Base-by-base conservation (phyloP, 2,888 invertebrate species). In the Cerastoderma edule region DNA sequence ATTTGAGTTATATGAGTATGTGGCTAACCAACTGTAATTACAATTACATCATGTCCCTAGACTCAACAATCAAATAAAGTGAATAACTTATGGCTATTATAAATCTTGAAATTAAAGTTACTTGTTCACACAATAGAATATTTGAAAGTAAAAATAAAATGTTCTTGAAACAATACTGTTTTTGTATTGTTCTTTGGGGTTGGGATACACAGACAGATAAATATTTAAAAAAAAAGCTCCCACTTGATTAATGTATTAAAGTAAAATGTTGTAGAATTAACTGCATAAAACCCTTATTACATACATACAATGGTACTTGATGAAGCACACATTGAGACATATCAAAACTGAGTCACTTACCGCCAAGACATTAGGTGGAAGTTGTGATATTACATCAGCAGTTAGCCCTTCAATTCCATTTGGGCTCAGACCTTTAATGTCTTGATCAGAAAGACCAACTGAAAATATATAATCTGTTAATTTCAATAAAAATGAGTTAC, bases 391-490 rank as follows among this genome's bases (percentile, higher is more conserved):
- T 19, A 74, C 78, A 16, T 64, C 65, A n/a, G 56, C 30, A 46
- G 39, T 54, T 16, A 78, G 28, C 8, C 78, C 74, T 66, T 78
- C 74, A 50, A 78, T 2, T 24, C 74, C 74, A 64, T 24, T 46
- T 33, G 48, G 32, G 22, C 39, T 68, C 1, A 76, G 67, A 27
- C 16, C 27, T 22, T 46, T 44, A 16, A 76, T 72, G 27, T 76
- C 76, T 22, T 44, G 24, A 65, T 53, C 46, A 33, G 56, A 32
- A 16, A 76, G 54, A n/a, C 76, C 72, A 65, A 57, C 72, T 76
- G 66, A 10, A 72, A 60, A 2, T 4, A 13, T 5, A 19, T 1
- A 3, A 13, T 30, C 16, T 3, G 4, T 28, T 2, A 16, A 13
- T 2, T 2, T 53, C 16, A 16, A 53, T 8, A 2, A 53, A 53